Evolutionary conservation across 2,113 vertebrate species (phyloP), one percentile per base, ranked within the genome.

Genomic region (Apodemus sylvaticus): DNA sequence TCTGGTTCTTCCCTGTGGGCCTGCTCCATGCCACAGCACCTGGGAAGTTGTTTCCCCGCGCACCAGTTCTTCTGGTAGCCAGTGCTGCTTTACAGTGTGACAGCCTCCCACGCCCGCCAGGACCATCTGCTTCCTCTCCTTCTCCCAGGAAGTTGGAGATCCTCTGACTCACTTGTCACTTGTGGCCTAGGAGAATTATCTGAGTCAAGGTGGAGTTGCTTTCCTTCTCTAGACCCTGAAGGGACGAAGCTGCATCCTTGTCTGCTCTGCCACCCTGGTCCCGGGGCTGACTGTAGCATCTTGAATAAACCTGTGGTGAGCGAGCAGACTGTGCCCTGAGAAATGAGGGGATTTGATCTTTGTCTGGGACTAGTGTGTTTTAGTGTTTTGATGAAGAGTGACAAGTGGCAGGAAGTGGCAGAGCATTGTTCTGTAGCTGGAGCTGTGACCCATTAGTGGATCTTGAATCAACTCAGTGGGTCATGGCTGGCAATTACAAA

Each of bases 401-500:
- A 90, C 96, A 89, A 60, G 93, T 29, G 73, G 89, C 55, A 29
- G 62, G 7, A 39, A 39, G 55, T 12, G 60, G 26, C 34, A 62
- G 81, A 81, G 14, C 81, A 71, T 83, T 96, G 90, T 94, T 95
- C 90, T 83, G 39, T 73, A 82, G 62, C 90, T 31, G 70, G 87
- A 90, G 58, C 79, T 92, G 85, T 97, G 94, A 96, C 86, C 92
- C 76, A 13, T 96, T 73, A 96, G 86, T 81, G 77, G 60, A 62
- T 94, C 16, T 2, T 92, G 88, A 95, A 91, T 89, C 92, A 96
- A 48, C 94, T 89, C 93, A 64, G 73, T 88, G 71, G 96, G 90
- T 97, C 94, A 92, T 34, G 77, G 90, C 86, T 93, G 82, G 91
- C 94, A 94, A 92, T 95, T 91, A 94, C 42, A 34, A 73, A 91